Evolutionary conservation across 2,888 invertebrate genomes (phyloP).

Genomic region (Leucophora obtusa): DNA sequence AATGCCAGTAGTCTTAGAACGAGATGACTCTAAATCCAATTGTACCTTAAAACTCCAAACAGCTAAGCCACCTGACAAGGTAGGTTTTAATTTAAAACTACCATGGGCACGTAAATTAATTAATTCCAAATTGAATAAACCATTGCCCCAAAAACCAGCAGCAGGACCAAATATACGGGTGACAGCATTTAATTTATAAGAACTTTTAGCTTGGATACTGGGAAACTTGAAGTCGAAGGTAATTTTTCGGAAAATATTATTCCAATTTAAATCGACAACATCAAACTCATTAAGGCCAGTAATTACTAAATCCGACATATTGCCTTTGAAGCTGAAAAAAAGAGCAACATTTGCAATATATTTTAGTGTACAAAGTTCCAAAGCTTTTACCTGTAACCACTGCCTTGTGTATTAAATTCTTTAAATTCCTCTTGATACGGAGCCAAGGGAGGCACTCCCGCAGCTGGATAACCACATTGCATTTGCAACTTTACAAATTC

Average conservation of each 20-base stretch:
- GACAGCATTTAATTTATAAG: conserved; percentile 69
- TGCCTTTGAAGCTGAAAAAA: conserved; percentile 63
- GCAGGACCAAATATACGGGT: conserved; percentile 61
- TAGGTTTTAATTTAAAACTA: conserved; percentile 70
- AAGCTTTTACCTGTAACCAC: conserved; percentile 66
- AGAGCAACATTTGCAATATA: no score
- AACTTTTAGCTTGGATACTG: conserved; percentile 66
- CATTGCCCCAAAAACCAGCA: conserved; percentile 68
- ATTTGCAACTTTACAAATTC: conserved; percentile 74
- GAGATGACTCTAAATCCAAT: conserved; percentile 67
- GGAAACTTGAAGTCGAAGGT: conserved; percentile 72
- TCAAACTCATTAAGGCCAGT: conserved; percentile 73
- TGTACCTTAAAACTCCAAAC: conserved; percentile 69
- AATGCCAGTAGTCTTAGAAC: conserved; percentile 70
- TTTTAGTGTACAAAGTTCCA: background rate
- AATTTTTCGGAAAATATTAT: conserved; percentile 68
- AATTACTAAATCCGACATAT: conserved; percentile 69
- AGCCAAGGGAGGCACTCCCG: conserved; percentile 72
- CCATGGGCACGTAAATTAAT: conserved; percentile 69
- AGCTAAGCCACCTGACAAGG: conserved; percentile 63
- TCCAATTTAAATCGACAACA: conserved; percentile 69
- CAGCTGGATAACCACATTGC: conserved; percentile 73
- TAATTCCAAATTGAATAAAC: conserved; percentile 67
- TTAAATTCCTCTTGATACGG: conserved; percentile 69
- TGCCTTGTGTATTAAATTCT: conserved; percentile 58